Evolutionary conservation across 2,888 invertebrate species (phyloP).

Genomic region (Abscondita cerata): DNA sequence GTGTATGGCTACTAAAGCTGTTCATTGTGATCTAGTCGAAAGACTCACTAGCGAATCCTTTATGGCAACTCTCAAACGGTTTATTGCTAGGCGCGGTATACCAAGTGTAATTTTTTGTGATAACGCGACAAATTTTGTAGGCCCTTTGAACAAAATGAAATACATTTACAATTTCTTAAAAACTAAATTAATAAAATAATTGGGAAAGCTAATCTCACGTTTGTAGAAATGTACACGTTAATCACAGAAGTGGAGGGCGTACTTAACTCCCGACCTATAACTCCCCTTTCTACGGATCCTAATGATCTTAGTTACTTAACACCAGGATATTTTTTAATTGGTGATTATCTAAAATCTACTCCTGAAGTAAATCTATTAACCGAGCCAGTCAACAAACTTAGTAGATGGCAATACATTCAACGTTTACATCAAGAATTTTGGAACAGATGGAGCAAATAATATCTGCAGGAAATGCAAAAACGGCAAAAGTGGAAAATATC

Average conservation of each 20-base stretch:
- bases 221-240: too few species aligned
- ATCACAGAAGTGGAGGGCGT: too few species aligned
- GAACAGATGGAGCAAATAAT: constrained; percentile 29
- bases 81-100: background rate
- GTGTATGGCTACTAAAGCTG: too few species aligned
- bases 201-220: too few species aligned
- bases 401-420: constrained; percentile 12
- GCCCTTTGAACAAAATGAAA: background rate
- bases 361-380: constrained; percentile 15
- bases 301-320: constrained; percentile 17
- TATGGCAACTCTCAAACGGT: too few species aligned
- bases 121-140: too few species aligned
- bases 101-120: too few species aligned
- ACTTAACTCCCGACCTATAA: too few species aligned
- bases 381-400: background rate
- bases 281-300: constrained; percentile 10
- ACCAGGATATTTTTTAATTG: constrained; percentile 31
- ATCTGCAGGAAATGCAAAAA: constrained; percentile 20
- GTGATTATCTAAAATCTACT: constrained; percentile 15
- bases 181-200: background rate
- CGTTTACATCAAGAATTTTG: constrained; percentile 29
- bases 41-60: too few species aligned
- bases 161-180: background rate
- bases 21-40: too few species aligned
- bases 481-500: background rate